These are phyloP conservation scores for Callocephalon fimbriatum DNA, from an alignment of 2,113 vertebrate genomes.

Conservation along the genomic window DNA sequence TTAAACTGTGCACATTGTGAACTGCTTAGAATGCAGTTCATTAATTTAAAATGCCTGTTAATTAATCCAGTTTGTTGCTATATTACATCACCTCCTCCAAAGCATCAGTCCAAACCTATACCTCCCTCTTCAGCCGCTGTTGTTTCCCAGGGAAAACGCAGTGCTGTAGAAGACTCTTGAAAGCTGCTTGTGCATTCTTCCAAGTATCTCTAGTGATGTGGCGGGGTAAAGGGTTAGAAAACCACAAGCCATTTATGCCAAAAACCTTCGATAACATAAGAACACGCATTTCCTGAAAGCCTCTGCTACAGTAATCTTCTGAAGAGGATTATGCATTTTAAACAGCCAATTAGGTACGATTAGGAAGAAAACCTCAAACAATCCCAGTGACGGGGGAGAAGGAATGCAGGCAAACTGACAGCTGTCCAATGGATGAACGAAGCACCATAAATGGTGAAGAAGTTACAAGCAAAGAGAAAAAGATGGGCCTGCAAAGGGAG, in stretches of 20 bases:
- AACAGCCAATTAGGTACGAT: constrained; percentile 27
- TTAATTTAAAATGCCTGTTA: neutral
- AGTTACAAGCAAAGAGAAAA: neutral
- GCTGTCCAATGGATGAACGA: neutral
- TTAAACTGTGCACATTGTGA: rapidly evolving
- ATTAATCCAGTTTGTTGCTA: neutral
- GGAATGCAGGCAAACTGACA: constrained; percentile 31
- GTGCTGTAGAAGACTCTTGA: neutral
- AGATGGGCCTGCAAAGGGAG: neutral
- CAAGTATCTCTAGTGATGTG: neutral
- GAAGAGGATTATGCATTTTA: constrained; percentile 57
- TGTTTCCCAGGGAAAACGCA: neutral
- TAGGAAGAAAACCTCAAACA: neutral
- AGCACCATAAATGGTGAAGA: constrained; percentile 25
- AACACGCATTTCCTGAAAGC: neutral
- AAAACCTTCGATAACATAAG: neutral
- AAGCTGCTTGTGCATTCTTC: neutral
- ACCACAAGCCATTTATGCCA: rapidly evolving
- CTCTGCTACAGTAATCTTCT: constrained; percentile 5
- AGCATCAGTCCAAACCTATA: neutral
- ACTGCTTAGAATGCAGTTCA: neutral
- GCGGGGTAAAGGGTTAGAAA: neutral
- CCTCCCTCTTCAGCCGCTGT: neutral
- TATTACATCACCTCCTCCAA: neutral
- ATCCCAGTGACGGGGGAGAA: neutral